Base-by-base conservation (phyloP, 2,888 invertebrate species). In the Axea sp. region DNA sequence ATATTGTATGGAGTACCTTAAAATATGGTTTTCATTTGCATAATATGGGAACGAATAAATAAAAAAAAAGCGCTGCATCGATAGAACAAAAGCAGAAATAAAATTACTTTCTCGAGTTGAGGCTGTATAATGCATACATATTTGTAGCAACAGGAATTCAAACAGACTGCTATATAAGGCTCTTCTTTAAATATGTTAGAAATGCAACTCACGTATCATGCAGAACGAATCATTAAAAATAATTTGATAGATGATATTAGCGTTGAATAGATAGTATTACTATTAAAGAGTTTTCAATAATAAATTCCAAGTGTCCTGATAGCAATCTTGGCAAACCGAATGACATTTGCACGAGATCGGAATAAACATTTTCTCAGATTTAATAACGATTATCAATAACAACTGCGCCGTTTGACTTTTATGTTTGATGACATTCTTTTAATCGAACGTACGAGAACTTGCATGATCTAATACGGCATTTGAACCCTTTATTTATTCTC, bases 321-420 rank as follows among this genome's bases (percentile, higher is more conserved):
- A 72, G 62, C 57, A 31, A 75, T 75, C 75, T 60, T 28, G 7
- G 22, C 4, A n/a, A 57, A 37, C 17, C 51, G 51, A 71, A 72
- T 75, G 71, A 68, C 71, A 75, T 67, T 71, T 57, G 71, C 51
- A 33, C 41, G 65, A 51, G 67, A 74, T 74, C 60, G 60, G 69
- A 65, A 65, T 69, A 65, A 64, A 43, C 47, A 41, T 64, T 74
- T 69, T 69, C 64, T 74, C 19, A 41, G 59, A 41, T 69, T 69
- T 74, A 74, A 69, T 74, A 60, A 59, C 43, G 69, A 65, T 69
- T 69, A 73, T 73, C 30, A 65, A 69, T 74, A 74, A 73, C 55
- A 62, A 53, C 41, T 28, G 22, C 17, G 24, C 31, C n/a, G 43
- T 35, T 51, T 39, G 53, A 51, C 59, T 69, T 51, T 65, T 64